Evolutionary conservation across 2,113 vertebrate genomes (phyloP), one percentile per base, ranked within the genome.

Genomic region (Gavia stellata): DNA sequence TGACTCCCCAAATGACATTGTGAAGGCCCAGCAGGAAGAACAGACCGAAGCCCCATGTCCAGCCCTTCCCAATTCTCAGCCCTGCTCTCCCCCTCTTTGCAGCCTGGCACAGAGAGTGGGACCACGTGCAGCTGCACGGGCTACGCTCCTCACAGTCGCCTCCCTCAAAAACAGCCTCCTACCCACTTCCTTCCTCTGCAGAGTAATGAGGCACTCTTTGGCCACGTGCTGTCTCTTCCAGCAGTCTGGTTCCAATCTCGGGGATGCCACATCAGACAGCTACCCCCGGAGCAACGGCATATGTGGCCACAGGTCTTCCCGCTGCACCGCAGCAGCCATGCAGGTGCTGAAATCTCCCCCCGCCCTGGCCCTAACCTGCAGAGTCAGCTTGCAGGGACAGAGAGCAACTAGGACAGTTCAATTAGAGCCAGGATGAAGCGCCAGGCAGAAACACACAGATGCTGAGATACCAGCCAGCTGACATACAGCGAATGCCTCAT

Each of bases 201-300:
- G 73, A 75, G 83, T 42, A 91, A 44, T 3, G 9, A 94, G 50
- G 56, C 7, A 0, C 77, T 58, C 70, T 73, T 89, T 19, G 1
- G 40, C 75, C 74, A 90, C 3, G 0, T 38, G 59, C 50, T 56
- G 53, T 28, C 58, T 70, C 91, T 91, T 50, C 77, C 62, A 61
- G 59, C 55, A 79, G 67, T n/a, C 84, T 90, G 55, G 23, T 79
- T 83, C 47, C 71, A 92, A 91, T 96, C 81, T 86, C 28, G 1
- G 78, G 75, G 96, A 96, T 91, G 91, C 79, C 96, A 94, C 83
- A 96, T 94, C 95, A 96, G 96, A 96, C 88, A 86, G 91, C 95
- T 84, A 78, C 45, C 86, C 71, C 77, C 23, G 10, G 10, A 96
- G 94, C 94, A 93, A 92, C 1, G 8, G 85, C 75, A 33, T 47